phyloP scores from a whole-genome alignment of 2,888 invertebrate species.

The Archips xylosteana region DNA sequence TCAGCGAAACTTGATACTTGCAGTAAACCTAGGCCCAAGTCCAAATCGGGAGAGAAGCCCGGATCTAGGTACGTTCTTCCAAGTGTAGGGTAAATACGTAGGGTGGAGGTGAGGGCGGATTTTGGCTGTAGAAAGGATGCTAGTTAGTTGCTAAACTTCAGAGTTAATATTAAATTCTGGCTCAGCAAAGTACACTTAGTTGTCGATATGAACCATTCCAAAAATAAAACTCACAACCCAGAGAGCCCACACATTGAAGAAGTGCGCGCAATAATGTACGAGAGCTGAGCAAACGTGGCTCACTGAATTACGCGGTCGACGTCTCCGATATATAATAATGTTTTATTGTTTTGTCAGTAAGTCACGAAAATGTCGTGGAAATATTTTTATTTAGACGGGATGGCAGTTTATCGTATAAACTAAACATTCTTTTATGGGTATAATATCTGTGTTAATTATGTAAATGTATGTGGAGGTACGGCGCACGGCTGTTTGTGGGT shows the following conservation, averaged over 20 bases:
- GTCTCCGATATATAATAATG: constrained; percentile 26
- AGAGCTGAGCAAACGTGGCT: constrained; percentile 43
- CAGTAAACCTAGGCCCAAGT: no score
- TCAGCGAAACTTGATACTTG: no score
- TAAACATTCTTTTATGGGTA: not conserved
- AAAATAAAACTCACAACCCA: constrained; percentile 30
- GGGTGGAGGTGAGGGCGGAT: no score
- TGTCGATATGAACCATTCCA: constrained; percentile 32
- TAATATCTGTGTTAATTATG: no score
- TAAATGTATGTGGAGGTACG: no score
- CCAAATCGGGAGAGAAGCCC: no score
- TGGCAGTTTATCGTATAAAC: not conserved
- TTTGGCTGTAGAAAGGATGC: no score
- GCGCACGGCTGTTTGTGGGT: no score
- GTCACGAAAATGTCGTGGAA: not conserved
- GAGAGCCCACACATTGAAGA: constrained; percentile 27
- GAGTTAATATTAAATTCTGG: not conserved
- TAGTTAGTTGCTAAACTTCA: not conserved
- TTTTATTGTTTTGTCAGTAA: constrained; percentile 22
- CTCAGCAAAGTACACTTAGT: constrained; percentile 13
- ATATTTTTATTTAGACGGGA: constrained; percentile 1
- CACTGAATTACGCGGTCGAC: constrained; percentile 34
- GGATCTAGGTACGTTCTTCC: no score
- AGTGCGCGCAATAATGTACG: constrained; percentile 43
- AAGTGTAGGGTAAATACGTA: no score